Conservation (phyloP, 2,888 invertebrate genomes). For the Acrocyrtus sp. region DNA sequence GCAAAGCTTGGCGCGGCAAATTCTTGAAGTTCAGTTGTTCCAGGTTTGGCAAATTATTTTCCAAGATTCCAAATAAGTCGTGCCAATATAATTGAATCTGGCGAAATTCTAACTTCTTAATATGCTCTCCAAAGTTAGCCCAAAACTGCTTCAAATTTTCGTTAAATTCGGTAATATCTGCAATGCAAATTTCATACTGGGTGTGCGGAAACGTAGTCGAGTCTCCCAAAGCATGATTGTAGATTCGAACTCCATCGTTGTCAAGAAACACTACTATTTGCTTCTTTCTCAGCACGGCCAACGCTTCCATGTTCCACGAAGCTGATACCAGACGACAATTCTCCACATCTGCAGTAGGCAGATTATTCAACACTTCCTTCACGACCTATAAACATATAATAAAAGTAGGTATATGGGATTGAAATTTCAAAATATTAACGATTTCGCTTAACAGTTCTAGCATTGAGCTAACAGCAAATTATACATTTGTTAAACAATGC, state of each 20-base stretch:
- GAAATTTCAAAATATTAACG: too few species aligned
- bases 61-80: constrained; percentile 28
- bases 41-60: constrained; percentile 37
- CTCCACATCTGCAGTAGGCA: constrained; percentile 46
- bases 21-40: constrained; percentile 26
- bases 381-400: constrained; percentile 47
- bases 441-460: too few species aligned
- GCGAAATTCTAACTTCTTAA: constrained; percentile 43
- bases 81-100: constrained; percentile 31
- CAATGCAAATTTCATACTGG: constrained; percentile 48
- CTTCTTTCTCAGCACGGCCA: constrained; percentile 29
- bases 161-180: constrained; percentile 35
- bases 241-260: constrained; percentile 31
- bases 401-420: too few species aligned
- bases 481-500: too few species aligned
- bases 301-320: constrained; percentile 46
- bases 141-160: constrained; percentile 44
- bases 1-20: constrained; percentile 17
- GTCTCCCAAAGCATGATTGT: constrained; percentile 26
- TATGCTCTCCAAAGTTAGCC: constrained; percentile 37
- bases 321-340: constrained; percentile 34
- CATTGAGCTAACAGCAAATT: too few species aligned
- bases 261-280: constrained; percentile 45
- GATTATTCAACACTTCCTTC: constrained; percentile 36
- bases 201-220: constrained; percentile 45